Evolutionary conservation across 2,888 invertebrate species (phyloP).

Genomic region (Sclerodermus sp.): DNA sequence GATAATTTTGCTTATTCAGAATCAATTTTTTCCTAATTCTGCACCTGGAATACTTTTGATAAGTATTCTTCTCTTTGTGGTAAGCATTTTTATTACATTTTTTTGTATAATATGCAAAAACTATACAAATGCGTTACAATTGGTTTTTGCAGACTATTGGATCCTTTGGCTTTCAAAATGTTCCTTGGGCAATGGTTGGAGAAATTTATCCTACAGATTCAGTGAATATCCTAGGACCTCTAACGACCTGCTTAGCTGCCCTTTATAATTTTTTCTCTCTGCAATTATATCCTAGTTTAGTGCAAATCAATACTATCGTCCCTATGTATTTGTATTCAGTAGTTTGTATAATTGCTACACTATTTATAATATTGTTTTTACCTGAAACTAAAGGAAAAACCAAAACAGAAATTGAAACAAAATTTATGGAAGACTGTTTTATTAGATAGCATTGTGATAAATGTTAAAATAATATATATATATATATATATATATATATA

Average conservation of each 20-base stretch:
- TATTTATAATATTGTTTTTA: conserved; percentile 40
- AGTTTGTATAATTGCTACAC: conserved; percentile 36
- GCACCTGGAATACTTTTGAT: conserved; percentile 37
- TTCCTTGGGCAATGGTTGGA: conserved; percentile 61
- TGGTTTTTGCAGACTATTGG: conserved; percentile 39
- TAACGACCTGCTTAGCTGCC: conserved; percentile 56
- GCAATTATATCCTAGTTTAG: conserved; percentile 55
- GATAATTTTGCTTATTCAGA: conserved; percentile 55
- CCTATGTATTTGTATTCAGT: conserved; percentile 43
- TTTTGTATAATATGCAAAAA: background rate
- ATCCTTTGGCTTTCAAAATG: conserved; percentile 58
- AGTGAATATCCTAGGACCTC: conserved; percentile 57
- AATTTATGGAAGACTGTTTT: conserved; percentile 20
- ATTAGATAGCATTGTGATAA: too few relatives aligned
- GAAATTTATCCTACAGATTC: conserved; percentile 60
- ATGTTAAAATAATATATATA: background rate
- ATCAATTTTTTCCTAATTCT: conserved; percentile 37
- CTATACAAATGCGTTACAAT: background rate
- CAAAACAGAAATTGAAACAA: conserved; percentile 38
- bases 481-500: background rate
- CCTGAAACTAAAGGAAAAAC: conserved; percentile 47
- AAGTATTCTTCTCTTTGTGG: conserved; percentile 46
- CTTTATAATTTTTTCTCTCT: conserved; percentile 58
- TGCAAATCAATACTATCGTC: conserved; percentile 19
- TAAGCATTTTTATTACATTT: conserved; percentile 12